phyloP scores from a whole-genome alignment of 2,888 invertebrate genomes.

The Ophion slaviceki region DNA sequence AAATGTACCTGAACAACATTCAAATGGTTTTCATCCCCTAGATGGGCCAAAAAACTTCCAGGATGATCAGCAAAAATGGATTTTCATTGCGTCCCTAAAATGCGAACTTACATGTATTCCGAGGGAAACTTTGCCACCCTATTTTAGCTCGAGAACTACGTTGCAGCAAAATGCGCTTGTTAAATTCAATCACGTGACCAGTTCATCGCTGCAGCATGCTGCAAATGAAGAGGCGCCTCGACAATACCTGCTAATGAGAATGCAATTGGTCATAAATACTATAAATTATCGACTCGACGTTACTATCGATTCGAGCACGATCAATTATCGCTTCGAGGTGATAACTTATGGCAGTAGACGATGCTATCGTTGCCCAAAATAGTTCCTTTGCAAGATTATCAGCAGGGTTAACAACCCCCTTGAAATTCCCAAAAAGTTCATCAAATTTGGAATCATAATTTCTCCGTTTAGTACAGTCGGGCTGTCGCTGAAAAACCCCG shows the following conservation, averaged over 20 bases:
- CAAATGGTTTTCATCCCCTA: no score
- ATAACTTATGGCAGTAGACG: constrained; percentile 1
- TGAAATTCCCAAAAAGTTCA: not conserved
- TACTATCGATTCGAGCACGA: not conserved
- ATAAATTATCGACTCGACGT: constrained; percentile 33
- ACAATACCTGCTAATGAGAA: constrained; percentile 1
- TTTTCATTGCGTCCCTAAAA: no score
- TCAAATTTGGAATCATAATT: not conserved
- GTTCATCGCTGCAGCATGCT: not conserved
- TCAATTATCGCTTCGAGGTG: constrained; percentile 35
- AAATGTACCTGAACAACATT: no score
- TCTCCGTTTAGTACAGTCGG: no score
- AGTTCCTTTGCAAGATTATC: not conserved
- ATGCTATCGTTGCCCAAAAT: not conserved
- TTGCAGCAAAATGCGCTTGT: not conserved
- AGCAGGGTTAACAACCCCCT: no score
- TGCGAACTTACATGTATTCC: no score
- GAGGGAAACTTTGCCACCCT: not conserved
- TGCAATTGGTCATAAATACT: constrained; percentile 30
- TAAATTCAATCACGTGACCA: not conserved
- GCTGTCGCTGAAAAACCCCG: no score
- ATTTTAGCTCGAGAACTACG: not conserved
- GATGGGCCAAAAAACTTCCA: no score
- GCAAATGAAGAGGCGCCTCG: not conserved
- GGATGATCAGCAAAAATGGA: no score